Evolutionary conservation across 2,888 invertebrate genomes (phyloP), one percentile per base, ranked within the genome.

Genomic region (Gymnocheta viridis): DNA sequence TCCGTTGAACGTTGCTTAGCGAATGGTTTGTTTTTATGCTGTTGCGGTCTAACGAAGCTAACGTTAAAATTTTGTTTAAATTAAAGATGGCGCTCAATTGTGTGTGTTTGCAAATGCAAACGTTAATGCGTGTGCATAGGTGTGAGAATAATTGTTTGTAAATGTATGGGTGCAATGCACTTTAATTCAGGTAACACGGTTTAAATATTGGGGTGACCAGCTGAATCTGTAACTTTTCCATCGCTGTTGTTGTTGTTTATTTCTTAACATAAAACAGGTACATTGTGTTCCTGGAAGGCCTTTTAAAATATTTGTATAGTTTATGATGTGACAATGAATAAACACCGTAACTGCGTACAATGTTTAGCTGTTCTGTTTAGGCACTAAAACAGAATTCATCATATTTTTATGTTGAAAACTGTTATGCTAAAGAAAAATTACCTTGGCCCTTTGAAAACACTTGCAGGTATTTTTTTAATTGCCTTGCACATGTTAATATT

Each of bases 31-130:
- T 67, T 56, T 56, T 85, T 19, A 58, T 72, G 72, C 76, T 82
- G 60, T 47, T 72, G 54, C 58, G 17, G 77, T 41, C 41, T 78
- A 73, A 51, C 73, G 73, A 84, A 84, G 84, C 81, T 84, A 73
- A 81, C 67, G 81, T 84, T 81, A 62, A 67, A 74, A 77, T 72
- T 69, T 64, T 38, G 51, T 78, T 81, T 81, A 77, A 73, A 62
- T 78, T 81, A 84, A 84, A 84, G 38, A 84, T 84, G 84, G 84
- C 84, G 84, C 84, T 69, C 62, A 84, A 81, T 72, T 79, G 69
- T 82, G 70, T 69, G 74, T 60, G 72, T n/a, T n/a, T 73, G 72
- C 66, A 54, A 56, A 35, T 56, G 69, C 19, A 14, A 60, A 66
- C 29, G 47, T 64, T 38, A 51, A 49, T 80, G 44, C 58, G 64